Evolutionary conservation across 2,888 invertebrate species (phyloP), one percentile per base, ranked within the genome.

Genomic region (Phyllotreta striolata): DNA sequence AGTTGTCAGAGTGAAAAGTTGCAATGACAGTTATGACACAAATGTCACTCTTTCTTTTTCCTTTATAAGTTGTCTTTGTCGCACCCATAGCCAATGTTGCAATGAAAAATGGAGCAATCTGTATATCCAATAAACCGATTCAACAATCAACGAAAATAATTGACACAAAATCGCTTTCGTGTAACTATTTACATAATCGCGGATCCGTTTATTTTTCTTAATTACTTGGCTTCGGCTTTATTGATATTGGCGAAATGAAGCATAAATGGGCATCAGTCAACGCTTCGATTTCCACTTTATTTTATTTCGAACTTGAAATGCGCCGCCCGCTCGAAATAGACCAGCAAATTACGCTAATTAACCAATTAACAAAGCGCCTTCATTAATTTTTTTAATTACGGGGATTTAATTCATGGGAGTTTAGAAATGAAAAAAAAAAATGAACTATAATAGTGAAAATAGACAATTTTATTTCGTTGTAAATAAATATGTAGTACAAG

Each of bases 211-310:
- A 62, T 66, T 66, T 66, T 59, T 63, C 64, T 56, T 66, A 64
- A 62, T 62, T 51, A 63, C 63, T 63, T 68, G 68, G 68, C 66
- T 58, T 51, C 43, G 43, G 47, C 64, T 62, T 63, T 66, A 68
- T 68, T 68, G 66, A 68, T 66, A 66, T 68, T 68, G 68, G 68
- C 68, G 55, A 64, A 68, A 66, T 63, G 66, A 59, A 62, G 54
- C 60, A 63, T 66, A 63, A 66, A 68, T 66, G 66, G 64, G 58
- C 55, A 61, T 68, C 68, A 64, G 51, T 68, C 68, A 64, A 52
- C 68, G 55, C 64, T 59, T 43, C 38, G 34, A 44, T 65, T 46
- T 40, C 34, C 43, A 41, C 43, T 43, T 14, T 39, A 59, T 61
- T 65, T 57, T 66, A 67, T 62, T 62, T 63, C 39, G 40, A 63